These are phyloP conservation scores for Melipona bicolor DNA, from an alignment of 2,888 invertebrate species.

Conservation along the genomic window DNA sequence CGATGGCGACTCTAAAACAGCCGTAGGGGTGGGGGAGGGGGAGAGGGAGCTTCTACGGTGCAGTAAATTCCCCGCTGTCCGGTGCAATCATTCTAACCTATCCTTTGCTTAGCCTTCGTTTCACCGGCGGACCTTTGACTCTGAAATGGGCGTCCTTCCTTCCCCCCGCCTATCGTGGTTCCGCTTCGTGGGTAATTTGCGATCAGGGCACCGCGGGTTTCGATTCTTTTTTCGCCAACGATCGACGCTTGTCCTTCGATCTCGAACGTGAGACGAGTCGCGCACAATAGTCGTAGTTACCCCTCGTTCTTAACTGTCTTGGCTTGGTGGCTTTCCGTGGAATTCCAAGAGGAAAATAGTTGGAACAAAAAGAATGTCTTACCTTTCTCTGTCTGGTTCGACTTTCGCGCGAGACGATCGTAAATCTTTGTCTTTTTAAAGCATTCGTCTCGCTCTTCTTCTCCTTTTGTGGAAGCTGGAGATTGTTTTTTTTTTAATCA, in stretches of 20 bases:
- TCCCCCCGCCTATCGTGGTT: constrained; percentile 19
- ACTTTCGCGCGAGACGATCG: constrained; percentile 37
- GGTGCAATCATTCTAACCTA: constrained; percentile 69
- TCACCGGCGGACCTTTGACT: constrained; percentile 70
- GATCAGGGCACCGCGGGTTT: constrained; percentile 48
- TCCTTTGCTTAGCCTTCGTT: constrained; percentile 62
- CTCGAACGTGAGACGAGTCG: constrained; percentile 69
- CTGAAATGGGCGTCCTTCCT: constrained; percentile 46
- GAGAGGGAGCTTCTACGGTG: constrained; percentile 45
- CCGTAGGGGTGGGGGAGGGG: background rate
- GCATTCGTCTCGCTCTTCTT: background rate
- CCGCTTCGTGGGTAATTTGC: constrained; percentile 65
- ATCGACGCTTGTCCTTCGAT: constrained; percentile 65
- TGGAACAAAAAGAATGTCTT: constrained; percentile 4
- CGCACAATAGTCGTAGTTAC: constrained; percentile 55
- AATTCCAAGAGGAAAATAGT: constrained; percentile 33
- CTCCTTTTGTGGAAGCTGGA: too few relatives aligned
- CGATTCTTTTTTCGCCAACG: constrained; percentile 53
- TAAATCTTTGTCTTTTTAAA: constrained; percentile 23
- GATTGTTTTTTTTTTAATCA: background rate
- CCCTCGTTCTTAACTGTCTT: background rate
- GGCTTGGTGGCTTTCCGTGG: background rate
- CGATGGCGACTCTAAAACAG: constrained; percentile 56
- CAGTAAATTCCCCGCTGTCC: constrained; percentile 69
- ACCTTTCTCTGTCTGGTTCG: constrained; percentile 34